These are phyloP conservation scores for Varroa destructor DNA, from an alignment of 1,140 invertebrate genomes.

Conservation along the genomic window DNA sequence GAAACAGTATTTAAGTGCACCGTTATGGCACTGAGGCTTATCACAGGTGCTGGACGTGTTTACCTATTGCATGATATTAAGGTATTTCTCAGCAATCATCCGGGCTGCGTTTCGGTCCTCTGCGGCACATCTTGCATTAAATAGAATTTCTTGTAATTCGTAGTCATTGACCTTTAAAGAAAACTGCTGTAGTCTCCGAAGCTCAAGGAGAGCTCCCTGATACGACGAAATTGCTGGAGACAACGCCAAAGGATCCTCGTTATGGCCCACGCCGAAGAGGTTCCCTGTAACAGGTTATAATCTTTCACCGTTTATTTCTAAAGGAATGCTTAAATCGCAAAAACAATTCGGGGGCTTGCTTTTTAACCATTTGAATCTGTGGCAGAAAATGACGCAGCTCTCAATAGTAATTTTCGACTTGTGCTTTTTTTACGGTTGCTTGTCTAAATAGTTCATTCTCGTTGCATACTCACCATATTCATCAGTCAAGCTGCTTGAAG, in stretches of 20 bases:
- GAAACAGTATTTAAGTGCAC: too few species aligned
- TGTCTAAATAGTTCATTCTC: not conserved
- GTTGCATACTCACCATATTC: slow-evolving; percentile 1
- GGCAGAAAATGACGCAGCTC: too few species aligned
- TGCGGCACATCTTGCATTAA: slow-evolving; percentile 6
- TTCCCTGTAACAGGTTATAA: not conserved
- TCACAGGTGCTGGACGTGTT: too few species aligned
- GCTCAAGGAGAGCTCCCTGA: slow-evolving; percentile 14
- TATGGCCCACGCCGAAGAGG: not conserved
- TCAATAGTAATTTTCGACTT: too few species aligned
- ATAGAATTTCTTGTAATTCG: slow-evolving; percentile 17
- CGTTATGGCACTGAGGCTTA: too few species aligned
- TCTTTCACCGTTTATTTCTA: too few species aligned
- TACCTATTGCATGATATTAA: not conserved
- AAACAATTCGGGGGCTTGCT: too few species aligned
- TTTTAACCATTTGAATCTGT: too few species aligned
- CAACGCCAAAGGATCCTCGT: not conserved
- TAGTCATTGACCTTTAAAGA: slow-evolving; percentile 12
- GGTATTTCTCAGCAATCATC: slow-evolving; percentile 23
- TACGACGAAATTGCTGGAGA: not conserved
- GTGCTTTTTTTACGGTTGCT: too few species aligned
- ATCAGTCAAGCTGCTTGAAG: not conserved
- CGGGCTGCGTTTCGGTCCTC: slow-evolving; percentile 18
- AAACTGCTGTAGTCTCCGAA: slow-evolving; percentile 5
- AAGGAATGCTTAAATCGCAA: too few species aligned